Base-by-base conservation (phyloP, 2,113 vertebrate species). In the Aix galericulata region DNA sequence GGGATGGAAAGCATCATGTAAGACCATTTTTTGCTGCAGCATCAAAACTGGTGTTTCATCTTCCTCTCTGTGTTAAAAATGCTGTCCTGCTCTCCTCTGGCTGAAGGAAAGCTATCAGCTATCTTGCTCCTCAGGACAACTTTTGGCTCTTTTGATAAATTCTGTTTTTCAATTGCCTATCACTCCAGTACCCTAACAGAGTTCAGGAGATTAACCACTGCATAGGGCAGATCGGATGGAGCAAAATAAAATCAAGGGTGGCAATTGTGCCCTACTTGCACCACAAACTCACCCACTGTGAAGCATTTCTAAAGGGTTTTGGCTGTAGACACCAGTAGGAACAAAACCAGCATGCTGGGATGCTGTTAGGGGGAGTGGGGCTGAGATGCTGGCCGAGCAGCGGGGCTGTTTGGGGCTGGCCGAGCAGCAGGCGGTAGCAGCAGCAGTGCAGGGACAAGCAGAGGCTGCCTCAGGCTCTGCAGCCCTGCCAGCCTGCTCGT, bases 211-310 rank as follows among this genome's bases (percentile, higher is more conserved):
- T 31, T 17, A 48, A 72, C 0, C 2, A 18, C 20, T 75, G 58
- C 3, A 2, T 52, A 83, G 63, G 20, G 26, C 58, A 59, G 89
- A 16, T 20, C 38, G 21, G 22, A 90, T 29, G 66, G 12, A 50
- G 34, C 48, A 38, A 31, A 71, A 74, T n/a, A 36, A 71, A 73
- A 71, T 48, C 46, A 59, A 44, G 42, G 42, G 40, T 32, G 77
- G 9, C 26, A 58, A 78, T 11, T 1, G 3, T 8, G 20, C 18
- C 15, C 25, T 68, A 15, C n/a, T 80, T 71, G n/a, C 3, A 7
- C 34, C 20, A 71, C 40, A 67, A 62, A 23, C 17, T 55, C 12
- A 11, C 44, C 46, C 0, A 0, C 8, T 52, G 36, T 59, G 56
- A 62, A 59, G 11, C 15, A 53, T 44, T 87, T 67, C 63, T 3